These are phyloP conservation scores for Gibbula magus DNA, from an alignment of 2,888 invertebrate species.

Conservation along the genomic window DNA sequence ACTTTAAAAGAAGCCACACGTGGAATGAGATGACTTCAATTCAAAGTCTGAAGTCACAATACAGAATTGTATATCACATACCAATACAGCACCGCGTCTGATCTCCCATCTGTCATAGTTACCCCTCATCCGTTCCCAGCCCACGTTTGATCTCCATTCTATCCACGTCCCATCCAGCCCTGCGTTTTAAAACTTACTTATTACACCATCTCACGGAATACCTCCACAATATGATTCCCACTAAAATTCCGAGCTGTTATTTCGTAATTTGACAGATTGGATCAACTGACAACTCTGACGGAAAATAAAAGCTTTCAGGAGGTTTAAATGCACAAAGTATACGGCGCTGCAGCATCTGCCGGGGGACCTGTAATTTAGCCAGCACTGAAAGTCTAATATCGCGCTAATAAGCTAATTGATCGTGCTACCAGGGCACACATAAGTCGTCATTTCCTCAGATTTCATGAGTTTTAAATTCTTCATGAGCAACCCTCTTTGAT, in stretches of 20 bases:
- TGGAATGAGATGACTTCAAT: too few relatives aligned
- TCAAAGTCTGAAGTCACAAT: too few relatives aligned
- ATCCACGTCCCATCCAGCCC: not conserved
- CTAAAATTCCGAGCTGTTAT: not conserved
- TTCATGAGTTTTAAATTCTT: not conserved
- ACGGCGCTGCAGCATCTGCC: not conserved
- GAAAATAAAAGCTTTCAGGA: slow-evolving; percentile 5
- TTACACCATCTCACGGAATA: not conserved
- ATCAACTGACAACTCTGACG: not conserved
- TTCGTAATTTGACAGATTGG: not conserved
- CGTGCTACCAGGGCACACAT: not conserved
- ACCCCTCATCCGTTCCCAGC: too few relatives aligned
- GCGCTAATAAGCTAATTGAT: slow-evolving; percentile 17
- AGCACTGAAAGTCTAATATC: slow-evolving; percentile 15
- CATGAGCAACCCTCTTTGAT: not conserved
- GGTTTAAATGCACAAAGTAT: not conserved
- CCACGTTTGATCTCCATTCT: not conserved
- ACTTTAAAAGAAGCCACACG: too few relatives aligned
- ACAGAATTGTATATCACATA: too few relatives aligned
- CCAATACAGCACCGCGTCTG: not conserved
- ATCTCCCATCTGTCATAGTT: too few relatives aligned
- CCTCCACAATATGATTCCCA: not conserved
- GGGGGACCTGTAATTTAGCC: not conserved
- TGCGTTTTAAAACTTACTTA: not conserved
- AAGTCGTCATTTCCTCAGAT: not conserved